Base-by-base conservation (phyloP, 1,140 invertebrate species). In the Listronotus bonariensis region DNA sequence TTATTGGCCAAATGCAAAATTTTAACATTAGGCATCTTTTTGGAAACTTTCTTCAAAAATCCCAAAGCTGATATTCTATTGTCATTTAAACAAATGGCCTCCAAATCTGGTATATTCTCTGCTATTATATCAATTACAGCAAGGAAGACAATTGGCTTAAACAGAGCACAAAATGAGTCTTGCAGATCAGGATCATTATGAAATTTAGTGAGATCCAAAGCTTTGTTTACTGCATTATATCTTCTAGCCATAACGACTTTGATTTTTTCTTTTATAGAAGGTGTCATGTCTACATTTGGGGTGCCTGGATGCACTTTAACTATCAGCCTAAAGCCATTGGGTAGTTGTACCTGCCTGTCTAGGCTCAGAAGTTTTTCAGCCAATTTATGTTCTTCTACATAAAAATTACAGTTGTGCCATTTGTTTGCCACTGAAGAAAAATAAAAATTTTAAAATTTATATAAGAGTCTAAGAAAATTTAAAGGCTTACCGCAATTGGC, bases 1-100 rank as follows among this genome's bases (percentile, higher is more conserved):
- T 96, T 97, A 68, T 92, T 88, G 4, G 85, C 87, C 61, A 96
- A 77, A 76, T 95, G 88, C 3, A 97, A 80, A 57, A 91, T 88
- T 74, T 90, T 92, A 3, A 97, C 77, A 69, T 87, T 83, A 6
- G 88, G 83, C 61, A 93, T 83, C 61, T 89, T 89, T 17, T 82
- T 80, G 6, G 81, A 76, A 6, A 92, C 68, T 3, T 82, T 77
- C 65, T 82, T 85, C 38, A 96, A 79, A 61, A 85, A 84, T 46
- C 89, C 87, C 34, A 94, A 79, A 9, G 81, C 80, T 65, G 84
- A 77, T 0, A 97, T 76, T 76, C 88, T 89, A 76, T 96, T 97
- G 41, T 90, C 87, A 75, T 90, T 88, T 1, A 97, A 80, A 83
- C 94, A 92, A 7, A 97, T 76, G 0, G 89, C 89, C 74, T 88